phyloP scores from a whole-genome alignment of 92 coral and sea anemone species.

The Anthopleura xanthogrammica region DNA sequence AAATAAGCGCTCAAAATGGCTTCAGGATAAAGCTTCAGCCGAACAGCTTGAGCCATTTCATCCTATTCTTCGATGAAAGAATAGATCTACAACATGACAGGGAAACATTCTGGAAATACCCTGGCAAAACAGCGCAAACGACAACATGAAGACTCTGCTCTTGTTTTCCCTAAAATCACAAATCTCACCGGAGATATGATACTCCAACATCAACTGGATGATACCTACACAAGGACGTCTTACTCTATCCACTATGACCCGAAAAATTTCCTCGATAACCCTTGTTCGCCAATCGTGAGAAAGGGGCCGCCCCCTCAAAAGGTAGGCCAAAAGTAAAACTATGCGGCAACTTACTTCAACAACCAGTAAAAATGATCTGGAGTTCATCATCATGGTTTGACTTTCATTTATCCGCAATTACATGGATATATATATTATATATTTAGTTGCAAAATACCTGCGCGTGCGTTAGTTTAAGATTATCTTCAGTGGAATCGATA shows the following conservation, averaged over 20 bases:
- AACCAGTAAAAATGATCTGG: neutral
- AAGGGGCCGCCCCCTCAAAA: slow-evolving; percentile 90
- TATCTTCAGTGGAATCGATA: too few species aligned
- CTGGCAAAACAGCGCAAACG: slow-evolving; percentile 56
- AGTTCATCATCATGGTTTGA: too few species aligned
- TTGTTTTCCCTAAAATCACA: slow-evolving; percentile 43
- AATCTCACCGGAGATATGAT: slow-evolving; percentile 30
- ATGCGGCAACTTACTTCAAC: neutral
- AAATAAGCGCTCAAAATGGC: neutral
- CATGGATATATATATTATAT: too few species aligned
- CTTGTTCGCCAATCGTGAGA: slow-evolving; percentile 74
- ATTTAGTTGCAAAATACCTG: too few species aligned
- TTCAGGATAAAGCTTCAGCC: slow-evolving; percentile 1
- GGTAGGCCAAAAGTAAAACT: slow-evolving; percentile 40
- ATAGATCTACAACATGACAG: neutral
- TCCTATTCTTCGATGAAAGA: slow-evolving; percentile 1
- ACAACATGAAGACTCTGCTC: slow-evolving; percentile 53
- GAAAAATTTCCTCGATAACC: slow-evolving; percentile 62
- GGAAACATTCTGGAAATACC: neutral
- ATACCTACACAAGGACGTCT: slow-evolving; percentile 49
- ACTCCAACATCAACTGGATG: slow-evolving; percentile 21
- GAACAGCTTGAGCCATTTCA: neutral
- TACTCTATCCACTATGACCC: slow-evolving; percentile 75
- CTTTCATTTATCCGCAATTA: too few species aligned
- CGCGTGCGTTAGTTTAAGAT: too few species aligned